Evolutionary conservation across 2,888 invertebrate species (phyloP).

Genomic region (Lissocephala sabroskyi): DNA sequence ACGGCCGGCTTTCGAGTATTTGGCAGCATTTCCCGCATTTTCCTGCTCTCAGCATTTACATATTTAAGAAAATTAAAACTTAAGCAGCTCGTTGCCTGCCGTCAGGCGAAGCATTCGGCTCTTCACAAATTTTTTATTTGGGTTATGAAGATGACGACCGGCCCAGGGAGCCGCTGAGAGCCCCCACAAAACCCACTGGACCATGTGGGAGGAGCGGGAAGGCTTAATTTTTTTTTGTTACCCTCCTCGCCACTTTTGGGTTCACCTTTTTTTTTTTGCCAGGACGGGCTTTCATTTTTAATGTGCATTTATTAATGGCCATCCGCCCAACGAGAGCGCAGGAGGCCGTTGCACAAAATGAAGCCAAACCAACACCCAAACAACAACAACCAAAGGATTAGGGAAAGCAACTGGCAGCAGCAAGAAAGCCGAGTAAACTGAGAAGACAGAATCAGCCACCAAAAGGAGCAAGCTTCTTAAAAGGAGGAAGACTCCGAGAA

Average conservation of each 20-base stretch:
- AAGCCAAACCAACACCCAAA: neutral
- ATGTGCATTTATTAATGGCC: constrained; percentile 52
- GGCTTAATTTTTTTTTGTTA: constrained; percentile 28
- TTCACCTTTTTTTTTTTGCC: constrained; percentile 13
- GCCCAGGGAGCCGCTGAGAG: neutral
- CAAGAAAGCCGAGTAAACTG: no score
- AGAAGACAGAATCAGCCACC: no score
- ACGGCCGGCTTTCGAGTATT: no score
- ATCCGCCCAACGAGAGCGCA: constrained; percentile 43
- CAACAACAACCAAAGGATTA: constrained; percentile 1
- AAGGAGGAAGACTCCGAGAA: no score
- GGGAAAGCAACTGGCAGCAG: neutral
- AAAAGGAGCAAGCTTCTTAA: no score
- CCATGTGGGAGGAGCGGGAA: no score
- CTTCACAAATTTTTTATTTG: constrained; percentile 7
- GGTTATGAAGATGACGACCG: constrained; percentile 8
- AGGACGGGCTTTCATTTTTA: constrained; percentile 34
- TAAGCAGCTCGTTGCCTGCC: constrained; percentile 15
- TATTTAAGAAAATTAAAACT: constrained; percentile 5
- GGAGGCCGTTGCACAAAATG: constrained; percentile 3
- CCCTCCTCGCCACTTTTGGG: constrained; percentile 30
- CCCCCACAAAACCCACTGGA: constrained; percentile 34
- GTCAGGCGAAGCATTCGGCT: no score
- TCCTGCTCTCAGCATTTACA: no score
- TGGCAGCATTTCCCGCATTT: no score